phyloP scores from a whole-genome alignment of 2,113 vertebrate species.

The Dasyornis broadbenti region DNA sequence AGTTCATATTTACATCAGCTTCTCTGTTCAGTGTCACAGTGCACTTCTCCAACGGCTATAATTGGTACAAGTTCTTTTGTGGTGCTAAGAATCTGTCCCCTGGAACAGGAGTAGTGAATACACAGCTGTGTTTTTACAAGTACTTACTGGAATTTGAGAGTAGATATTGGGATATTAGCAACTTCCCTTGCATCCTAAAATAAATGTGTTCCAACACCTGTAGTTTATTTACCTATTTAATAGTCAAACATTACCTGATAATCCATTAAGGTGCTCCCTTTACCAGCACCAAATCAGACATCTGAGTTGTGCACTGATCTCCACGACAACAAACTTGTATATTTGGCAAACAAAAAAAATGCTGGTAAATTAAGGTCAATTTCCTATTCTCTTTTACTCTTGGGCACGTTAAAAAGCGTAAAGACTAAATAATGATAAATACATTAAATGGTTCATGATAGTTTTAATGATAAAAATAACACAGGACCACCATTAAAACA shows the following conservation, averaged over 20 bases:
- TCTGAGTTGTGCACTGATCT: not conserved
- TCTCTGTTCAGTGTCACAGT: not conserved
- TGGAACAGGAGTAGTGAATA: not conserved
- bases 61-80: not conserved
- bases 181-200: not conserved
- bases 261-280: not conserved
- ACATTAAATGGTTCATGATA: not conserved
- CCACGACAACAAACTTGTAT: slow-evolving; percentile 2
- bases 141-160: not conserved
- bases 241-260: not conserved
- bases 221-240: slow-evolving; percentile 19
- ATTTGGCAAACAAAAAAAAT: not conserved
- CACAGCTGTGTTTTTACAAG: not conserved
- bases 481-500: not conserved
- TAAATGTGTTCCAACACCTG: not conserved
- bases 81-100: not conserved
- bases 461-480: not conserved
- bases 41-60: not conserved
- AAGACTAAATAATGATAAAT: slow-evolving; percentile 3
- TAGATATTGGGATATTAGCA: not conserved
- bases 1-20: not conserved
- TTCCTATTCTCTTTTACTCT: not conserved
- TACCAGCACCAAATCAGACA: not conserved
- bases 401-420: not conserved
- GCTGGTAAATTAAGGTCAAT: not conserved